Conservation (phyloP, 1,140 invertebrate species). For the Megalopta genalis region DNA sequence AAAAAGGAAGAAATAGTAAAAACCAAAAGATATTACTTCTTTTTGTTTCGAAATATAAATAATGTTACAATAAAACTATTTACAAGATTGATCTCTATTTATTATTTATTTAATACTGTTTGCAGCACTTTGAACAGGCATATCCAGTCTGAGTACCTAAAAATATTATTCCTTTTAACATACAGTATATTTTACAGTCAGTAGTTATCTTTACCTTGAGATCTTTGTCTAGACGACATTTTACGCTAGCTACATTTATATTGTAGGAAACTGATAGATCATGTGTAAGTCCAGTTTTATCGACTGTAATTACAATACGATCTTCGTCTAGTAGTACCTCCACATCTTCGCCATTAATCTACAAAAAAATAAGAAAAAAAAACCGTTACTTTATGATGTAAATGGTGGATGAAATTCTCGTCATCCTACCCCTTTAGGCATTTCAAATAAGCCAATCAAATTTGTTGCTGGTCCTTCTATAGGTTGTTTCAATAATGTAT, state of each 20-base stretch:
- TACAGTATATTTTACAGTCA: conserved; percentile 27
- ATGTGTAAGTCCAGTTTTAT: conserved; percentile 81
- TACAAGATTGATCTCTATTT: conserved; percentile 15
- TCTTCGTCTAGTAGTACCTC: conserved; percentile 86
- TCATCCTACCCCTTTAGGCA: conserved; percentile 79
- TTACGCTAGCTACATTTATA: conserved; percentile 82
- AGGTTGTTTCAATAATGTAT: conserved; percentile 78
- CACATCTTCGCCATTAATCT: conserved; percentile 83
- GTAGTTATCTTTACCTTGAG: conserved; percentile 81
- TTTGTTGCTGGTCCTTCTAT: conserved; percentile 76
- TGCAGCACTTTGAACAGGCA: conserved; percentile 43
- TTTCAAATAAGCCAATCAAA: conserved; percentile 81
- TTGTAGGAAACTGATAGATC: conserved; percentile 86
- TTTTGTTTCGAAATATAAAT: background rate
- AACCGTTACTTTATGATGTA: background rate
- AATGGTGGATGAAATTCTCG: conserved; percentile 35
- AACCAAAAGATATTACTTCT: conserved; percentile 3
- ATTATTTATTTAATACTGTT: conserved; percentile 5
- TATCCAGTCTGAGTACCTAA: conserved; percentile 71
- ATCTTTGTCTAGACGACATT: conserved; percentile 83
- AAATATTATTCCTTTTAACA: conserved; percentile 54
- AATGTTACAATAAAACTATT: conserved; percentile 28
- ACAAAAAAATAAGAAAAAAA: conserved; percentile 54
- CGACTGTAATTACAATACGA: conserved; percentile 84
- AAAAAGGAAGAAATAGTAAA: conserved; percentile 11